Conservation (phyloP, 64 coral and sea anemone species). For the Montipora capricornis region DNA sequence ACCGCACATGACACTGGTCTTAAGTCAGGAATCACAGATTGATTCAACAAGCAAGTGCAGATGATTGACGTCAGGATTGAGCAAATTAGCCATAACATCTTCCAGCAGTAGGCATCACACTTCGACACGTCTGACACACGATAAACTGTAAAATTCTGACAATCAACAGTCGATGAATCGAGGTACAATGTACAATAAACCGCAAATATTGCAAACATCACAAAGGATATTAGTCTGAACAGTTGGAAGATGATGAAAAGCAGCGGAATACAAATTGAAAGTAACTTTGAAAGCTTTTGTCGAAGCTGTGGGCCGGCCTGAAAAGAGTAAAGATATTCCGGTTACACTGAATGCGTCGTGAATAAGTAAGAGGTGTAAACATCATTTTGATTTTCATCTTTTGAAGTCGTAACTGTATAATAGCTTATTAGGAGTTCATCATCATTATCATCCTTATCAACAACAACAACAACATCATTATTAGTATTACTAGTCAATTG, state of each 20-base stretch:
- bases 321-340: background rate
- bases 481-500: no score
- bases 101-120: conserved; percentile 79
- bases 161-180: conserved; percentile 69
- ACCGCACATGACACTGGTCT: background rate
- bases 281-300: background rate
- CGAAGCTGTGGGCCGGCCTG: background rate
- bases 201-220: conserved; percentile 71
- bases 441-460: no score
- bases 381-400: no score
- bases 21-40: background rate
- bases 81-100: conserved; percentile 59
- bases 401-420: no score
- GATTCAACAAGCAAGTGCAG: conserved; percentile 26
- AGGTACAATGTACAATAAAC: conserved; percentile 76
- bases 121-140: background rate
- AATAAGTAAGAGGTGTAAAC: no score
- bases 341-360: no score
- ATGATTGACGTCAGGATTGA: conserved; percentile 56
- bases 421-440: no score
- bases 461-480: no score
- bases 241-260: conserved; percentile 48
- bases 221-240: conserved; percentile 59
- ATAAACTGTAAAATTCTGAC: conserved; percentile 72
- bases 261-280: background rate